Conservation (phyloP, 1,140 invertebrate species). For the Drosophila asahinai region DNA sequence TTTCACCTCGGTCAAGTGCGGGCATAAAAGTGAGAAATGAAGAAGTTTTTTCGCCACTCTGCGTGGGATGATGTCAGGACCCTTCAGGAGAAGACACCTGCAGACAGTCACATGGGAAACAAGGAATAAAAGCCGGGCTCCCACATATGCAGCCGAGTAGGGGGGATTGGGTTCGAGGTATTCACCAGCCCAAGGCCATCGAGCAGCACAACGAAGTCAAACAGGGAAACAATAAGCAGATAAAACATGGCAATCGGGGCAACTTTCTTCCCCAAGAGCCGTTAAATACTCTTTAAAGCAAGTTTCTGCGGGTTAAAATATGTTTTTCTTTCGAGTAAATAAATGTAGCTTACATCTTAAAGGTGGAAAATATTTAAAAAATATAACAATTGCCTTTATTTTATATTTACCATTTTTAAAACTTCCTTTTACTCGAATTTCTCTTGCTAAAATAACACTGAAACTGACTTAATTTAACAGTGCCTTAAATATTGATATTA, state of each 20-base stretch:
- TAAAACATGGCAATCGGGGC: conserved; percentile 27
- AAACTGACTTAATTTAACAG: no score
- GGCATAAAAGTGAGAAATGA: conserved; percentile 10
- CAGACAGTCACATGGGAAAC: conserved; percentile 17
- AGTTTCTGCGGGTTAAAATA: no score
- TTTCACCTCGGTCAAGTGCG: conserved; percentile 52
- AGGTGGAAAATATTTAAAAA: no score
- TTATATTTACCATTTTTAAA: no score
- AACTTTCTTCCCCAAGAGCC: neutral
- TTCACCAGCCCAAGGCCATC: conserved; percentile 43
- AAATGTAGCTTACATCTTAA: no score
- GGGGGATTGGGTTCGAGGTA: neutral
- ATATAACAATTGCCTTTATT: no score
- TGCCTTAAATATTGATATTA: no score
- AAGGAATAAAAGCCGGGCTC: conserved; percentile 8
- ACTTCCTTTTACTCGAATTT: no score
- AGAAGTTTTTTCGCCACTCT: conserved; percentile 7
- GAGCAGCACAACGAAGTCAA: conserved; percentile 20
- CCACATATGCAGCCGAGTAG: conserved; percentile 18
- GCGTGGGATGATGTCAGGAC: conserved; percentile 24
- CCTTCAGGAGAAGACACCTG: conserved; percentile 53
- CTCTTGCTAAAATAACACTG: no score
- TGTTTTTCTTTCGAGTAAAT: no score
- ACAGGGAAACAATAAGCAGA: conserved; percentile 44
- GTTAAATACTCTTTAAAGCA: conserved; percentile 28